Evolutionary conservation across 2,113 vertebrate species (phyloP).

Genomic region (Thunnus maccoyii): DNA sequence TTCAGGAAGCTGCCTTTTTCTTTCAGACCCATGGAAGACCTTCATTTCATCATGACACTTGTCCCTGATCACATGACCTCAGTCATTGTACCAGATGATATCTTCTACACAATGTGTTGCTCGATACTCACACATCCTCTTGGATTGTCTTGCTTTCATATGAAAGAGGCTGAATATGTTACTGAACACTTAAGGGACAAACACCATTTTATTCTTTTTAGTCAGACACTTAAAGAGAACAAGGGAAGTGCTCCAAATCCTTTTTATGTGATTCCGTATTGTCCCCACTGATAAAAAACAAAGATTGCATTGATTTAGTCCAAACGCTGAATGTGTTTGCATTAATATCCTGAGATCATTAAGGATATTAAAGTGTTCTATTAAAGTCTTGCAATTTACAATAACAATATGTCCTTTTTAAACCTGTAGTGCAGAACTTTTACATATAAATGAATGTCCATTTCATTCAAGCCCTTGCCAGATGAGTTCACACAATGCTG

Average conservation of each 20-base stretch:
- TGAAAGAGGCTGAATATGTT: constrained; percentile 46
- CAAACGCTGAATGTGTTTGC: constrained; percentile 1
- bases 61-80: neutral
- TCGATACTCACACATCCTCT: neutral
- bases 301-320: neutral
- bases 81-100: neutral
- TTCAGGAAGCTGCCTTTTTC: neutral
- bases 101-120: neutral
- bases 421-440: too few relatives aligned
- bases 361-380: neutral
- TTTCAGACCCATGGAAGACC: constrained; percentile 9
- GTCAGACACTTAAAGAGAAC: constrained; percentile 23
- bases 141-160: neutral
- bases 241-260: neutral
- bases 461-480: too few relatives aligned
- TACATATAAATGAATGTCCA: too few relatives aligned
- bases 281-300: neutral
- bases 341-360: constrained; percentile 16
- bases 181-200: constrained; percentile 10
- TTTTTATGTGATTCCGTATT: constrained; percentile 28
- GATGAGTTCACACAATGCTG: too few relatives aligned
- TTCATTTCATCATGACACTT: neutral
- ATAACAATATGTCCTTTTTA: neutral
- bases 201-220: constrained; percentile 4
- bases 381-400: neutral